A percentile compares a stretch with the other conserved stretches of the same genome.
phyloP scores from a whole-genome alignment of 2,888 invertebrate species.

The Dysmachus trigonus region DNA sequence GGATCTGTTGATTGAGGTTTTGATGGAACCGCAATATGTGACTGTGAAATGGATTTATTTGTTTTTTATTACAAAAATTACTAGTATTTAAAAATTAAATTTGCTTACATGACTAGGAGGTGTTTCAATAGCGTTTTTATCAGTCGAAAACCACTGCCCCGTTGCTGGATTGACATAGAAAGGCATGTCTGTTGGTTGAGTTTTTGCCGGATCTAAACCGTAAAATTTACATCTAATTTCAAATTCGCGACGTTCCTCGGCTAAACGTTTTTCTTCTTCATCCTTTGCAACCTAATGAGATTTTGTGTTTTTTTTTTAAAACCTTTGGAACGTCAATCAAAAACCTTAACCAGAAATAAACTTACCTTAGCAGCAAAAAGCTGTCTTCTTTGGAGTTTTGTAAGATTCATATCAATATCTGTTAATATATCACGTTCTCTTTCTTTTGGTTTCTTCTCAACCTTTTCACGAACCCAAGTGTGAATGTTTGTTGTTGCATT shows the following conservation, averaged over 20 bases:
- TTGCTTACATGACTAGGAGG: slow-evolving; percentile 58
- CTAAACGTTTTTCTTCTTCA: slow-evolving; percentile 61
- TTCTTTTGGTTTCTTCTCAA: slow-evolving; percentile 11
- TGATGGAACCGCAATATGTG: slow-evolving; percentile 56
- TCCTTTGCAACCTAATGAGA: slow-evolving; percentile 59
- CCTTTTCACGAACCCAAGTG: slow-evolving; percentile 43
- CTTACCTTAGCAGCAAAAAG: slow-evolving; percentile 57
- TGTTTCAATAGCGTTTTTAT: slow-evolving; percentile 56
- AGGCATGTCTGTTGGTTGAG: slow-evolving; percentile 58
- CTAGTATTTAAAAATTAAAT: background rate
- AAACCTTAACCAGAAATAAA: background rate
- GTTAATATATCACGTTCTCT: background rate
- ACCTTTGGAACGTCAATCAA: background rate
- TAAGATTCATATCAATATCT: slow-evolving; percentile 53
- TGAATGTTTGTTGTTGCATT: background rate
- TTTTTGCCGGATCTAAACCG: slow-evolving; percentile 58
- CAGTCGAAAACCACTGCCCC: slow-evolving; percentile 61
- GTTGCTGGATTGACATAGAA: slow-evolving; percentile 61
- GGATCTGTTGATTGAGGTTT: slow-evolving; percentile 57
- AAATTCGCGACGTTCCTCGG: slow-evolving; percentile 60
- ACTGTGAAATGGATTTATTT: slow-evolving; percentile 36
- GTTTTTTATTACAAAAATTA: background rate
- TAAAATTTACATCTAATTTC: slow-evolving; percentile 62
- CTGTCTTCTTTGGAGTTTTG: slow-evolving; percentile 61
- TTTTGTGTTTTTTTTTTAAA: background rate